phyloP scores from a whole-genome alignment of 2,888 invertebrate genomes.

The Acanthococcus lagerstroemiae region DNA sequence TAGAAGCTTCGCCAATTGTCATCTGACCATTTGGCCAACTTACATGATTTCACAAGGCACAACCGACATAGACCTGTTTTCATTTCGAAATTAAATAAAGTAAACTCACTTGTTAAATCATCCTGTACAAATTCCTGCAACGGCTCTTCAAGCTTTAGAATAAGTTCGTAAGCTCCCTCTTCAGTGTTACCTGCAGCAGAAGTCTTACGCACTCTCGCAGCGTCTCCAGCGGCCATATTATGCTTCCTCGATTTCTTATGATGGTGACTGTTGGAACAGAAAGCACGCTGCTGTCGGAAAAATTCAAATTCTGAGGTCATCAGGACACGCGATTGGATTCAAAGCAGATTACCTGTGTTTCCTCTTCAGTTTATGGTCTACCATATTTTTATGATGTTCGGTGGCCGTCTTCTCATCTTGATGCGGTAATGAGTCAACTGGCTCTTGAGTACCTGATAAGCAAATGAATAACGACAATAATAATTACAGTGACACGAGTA shows the following conservation, averaged over 20 bases:
- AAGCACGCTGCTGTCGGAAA: no score
- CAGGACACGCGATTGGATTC: no score
- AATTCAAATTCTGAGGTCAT: no score
- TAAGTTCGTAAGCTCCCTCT: slow-evolving; percentile 48
- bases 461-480: not conserved
- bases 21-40: no score
- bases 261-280: slow-evolving; percentile 47
- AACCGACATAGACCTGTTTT: no score
- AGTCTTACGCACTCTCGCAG: slow-evolving; percentile 47
- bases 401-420: not conserved
- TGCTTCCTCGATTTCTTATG: slow-evolving; percentile 55
- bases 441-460: not conserved
- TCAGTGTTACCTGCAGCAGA: slow-evolving; percentile 43
- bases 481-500: not conserved
- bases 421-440: not conserved
- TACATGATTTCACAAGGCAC: no score
- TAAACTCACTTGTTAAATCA: slow-evolving; percentile 54
- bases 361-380: slow-evolving; percentile 18
- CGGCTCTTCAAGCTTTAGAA: slow-evolving; percentile 65
- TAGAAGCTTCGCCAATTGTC: no score
- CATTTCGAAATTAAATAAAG: no score
- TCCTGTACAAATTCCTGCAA: slow-evolving; percentile 70
- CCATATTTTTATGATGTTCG: slow-evolving; percentile 1
- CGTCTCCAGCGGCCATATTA: slow-evolving; percentile 63
- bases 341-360: slow-evolving; percentile 32